Evolutionary conservation across 2,113 vertebrate species (phyloP).

Genomic region (Pan paniscus): DNA sequence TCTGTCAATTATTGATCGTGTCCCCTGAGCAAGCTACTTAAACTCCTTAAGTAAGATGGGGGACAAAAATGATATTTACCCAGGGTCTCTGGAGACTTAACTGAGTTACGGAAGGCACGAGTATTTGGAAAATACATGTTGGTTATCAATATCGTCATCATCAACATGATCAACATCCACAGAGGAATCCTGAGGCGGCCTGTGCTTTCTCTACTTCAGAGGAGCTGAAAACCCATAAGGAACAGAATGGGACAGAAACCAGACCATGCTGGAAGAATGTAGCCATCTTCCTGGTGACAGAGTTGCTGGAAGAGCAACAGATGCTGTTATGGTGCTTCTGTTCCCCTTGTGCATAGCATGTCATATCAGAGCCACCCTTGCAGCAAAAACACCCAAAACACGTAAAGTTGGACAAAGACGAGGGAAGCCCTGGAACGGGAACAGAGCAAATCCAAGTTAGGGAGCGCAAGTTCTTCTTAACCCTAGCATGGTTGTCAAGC

Average conservation of each 20-base stretch:
- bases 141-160: accelerated
- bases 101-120: neutral
- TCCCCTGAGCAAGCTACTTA: neutral
- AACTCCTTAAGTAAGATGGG: neutral
- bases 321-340: accelerated
- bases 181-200: neutral
- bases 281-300: neutral
- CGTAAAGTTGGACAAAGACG: neutral
- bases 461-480: accelerated
- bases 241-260: neutral
- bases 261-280: neutral
- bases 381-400: accelerated
- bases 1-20: neutral
- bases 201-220: too few relatives aligned
- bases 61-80: neutral
- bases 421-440: neutral
- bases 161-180: accelerated
- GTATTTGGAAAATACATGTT: neutral
- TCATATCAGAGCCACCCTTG: neutral
- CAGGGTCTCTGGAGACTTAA: neutral
- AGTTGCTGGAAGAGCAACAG: neutral
- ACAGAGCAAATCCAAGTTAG: accelerated
- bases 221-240: neutral
- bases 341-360: neutral
- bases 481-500: accelerated